phyloP scores from a whole-genome alignment of 2,888 invertebrate species.

The Hirtodrosophila cameraria region DNA sequence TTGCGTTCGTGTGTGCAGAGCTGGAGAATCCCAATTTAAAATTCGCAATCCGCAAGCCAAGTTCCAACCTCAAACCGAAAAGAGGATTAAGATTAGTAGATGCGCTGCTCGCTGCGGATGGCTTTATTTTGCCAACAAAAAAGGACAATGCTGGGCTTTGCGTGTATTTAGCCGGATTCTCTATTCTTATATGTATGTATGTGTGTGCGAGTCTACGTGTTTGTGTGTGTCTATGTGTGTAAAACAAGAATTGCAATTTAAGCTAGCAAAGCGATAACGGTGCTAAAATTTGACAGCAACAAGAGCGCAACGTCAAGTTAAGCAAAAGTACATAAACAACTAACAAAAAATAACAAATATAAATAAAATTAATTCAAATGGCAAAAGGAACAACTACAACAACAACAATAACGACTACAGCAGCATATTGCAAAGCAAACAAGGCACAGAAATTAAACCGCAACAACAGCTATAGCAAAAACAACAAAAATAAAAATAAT shows the following conservation, averaged over 20 bases:
- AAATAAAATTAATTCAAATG: conserved; percentile 76
- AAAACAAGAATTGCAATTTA: conserved; percentile 8
- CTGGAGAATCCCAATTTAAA: too few species aligned
- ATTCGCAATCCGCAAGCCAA: too few species aligned
- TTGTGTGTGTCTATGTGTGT: neutral
- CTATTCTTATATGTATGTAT: conserved; percentile 38
- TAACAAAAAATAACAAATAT: conserved; percentile 22
- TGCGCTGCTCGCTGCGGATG: conserved; percentile 26
- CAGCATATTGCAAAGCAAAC: conserved; percentile 18
- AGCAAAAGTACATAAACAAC: conserved; percentile 64
- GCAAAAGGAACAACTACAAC: conserved; percentile 27
- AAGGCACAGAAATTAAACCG: conserved; percentile 15
- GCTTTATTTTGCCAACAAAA: conserved; percentile 14
- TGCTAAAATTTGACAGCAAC: conserved; percentile 38
- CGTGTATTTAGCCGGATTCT: conserved; percentile 54
- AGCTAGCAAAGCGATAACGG: neutral
- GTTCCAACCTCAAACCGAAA: too few species aligned
- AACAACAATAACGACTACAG: conserved; percentile 10
- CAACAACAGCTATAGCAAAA: conserved; percentile 11
- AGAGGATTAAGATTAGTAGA: conserved; percentile 34
- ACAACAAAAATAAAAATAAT: conserved; percentile 6
- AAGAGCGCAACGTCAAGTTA: conserved; percentile 54
- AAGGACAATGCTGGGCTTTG: conserved; percentile 50
- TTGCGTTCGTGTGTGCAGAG: neutral
- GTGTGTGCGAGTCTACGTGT: neutral